These are phyloP conservation scores for Hemibagrus guttatus DNA, from an alignment of 2,797 vertebrate species.

Conservation along the genomic window DNA sequence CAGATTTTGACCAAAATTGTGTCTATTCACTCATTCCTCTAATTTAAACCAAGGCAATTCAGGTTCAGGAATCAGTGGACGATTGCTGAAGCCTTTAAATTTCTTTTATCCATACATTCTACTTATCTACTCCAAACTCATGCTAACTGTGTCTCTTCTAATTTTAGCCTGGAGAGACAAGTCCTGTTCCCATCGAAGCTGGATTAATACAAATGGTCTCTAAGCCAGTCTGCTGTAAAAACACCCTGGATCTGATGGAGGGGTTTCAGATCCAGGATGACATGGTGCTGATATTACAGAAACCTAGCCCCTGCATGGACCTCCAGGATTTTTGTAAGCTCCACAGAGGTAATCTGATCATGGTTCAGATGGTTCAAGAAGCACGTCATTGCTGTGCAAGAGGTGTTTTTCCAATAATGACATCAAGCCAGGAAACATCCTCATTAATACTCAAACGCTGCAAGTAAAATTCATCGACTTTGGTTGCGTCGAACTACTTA, in stretches of 20 bases:
- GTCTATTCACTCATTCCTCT: background rate
- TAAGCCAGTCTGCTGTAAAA: background rate
- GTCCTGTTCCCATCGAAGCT: background rate
- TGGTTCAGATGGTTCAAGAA: background rate
- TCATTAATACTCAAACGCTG: background rate
- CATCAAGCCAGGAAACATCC: too few relatives aligned
- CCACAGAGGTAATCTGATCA: too few relatives aligned
- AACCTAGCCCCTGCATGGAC: background rate
- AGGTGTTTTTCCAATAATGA: too few relatives aligned
- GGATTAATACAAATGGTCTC: background rate
- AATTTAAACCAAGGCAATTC: background rate
- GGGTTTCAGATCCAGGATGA: background rate
- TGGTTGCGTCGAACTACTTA: background rate
- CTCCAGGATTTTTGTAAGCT: too few relatives aligned
- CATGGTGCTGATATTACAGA: background rate
- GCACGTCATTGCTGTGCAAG: background rate
- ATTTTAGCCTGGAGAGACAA: background rate
- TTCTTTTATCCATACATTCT: background rate
- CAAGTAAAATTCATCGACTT: conserved; percentile 3
- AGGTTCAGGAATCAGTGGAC: background rate
- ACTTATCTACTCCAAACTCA: background rate
- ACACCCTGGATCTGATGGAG: background rate
- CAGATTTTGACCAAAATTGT: background rate
- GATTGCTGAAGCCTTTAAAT: background rate
- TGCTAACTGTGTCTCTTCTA: background rate